A percentile compares a stretch with the other conserved stretches of the same genome.
phyloP scores from a whole-genome alignment of 1,140 invertebrate species.

The Bombus waltoni region DNA sequence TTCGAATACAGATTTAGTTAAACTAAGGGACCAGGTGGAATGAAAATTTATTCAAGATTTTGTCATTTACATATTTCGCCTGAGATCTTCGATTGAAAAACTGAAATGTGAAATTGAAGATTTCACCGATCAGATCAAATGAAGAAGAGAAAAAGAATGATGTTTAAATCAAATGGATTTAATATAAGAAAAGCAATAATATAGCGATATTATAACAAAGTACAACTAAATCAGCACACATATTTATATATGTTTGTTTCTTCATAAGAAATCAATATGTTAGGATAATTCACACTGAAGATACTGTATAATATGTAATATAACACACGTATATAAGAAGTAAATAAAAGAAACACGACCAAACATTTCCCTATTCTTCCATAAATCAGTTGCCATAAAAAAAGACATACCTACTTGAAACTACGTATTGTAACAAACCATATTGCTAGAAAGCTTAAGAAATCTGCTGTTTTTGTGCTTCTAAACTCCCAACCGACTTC shows the following conservation, averaged over 20 bases:
- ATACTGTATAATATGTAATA: constrained; percentile 5
- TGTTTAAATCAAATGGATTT: not conserved
- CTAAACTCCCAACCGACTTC: not conserved
- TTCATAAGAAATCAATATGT: not conserved
- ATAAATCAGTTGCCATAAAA: not conserved
- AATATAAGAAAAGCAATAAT: not conserved
- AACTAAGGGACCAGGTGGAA: not conserved
- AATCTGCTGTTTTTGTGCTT: not conserved
- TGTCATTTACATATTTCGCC: no score
- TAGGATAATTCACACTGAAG: not conserved
- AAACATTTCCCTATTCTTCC: not conserved
- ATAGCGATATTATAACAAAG: not conserved
- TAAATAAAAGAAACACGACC: not conserved
- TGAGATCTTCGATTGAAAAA: no score
- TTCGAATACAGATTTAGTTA: no score
- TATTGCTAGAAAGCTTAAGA: not conserved
- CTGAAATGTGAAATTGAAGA: no score
- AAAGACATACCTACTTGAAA: not conserved
- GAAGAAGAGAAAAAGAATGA: not conserved
- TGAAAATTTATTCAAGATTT: not conserved
- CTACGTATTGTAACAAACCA: not conserved
- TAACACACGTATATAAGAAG: not conserved
- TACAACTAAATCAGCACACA: not conserved
- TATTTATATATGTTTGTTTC: not conserved
- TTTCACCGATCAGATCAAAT: not conserved